Evolutionary conservation across 37 sponge, comb jelly and placozoan species (phyloP), one percentile per base, ranked within the genome.

Genomic region (Tethya wilhelma): DNA sequence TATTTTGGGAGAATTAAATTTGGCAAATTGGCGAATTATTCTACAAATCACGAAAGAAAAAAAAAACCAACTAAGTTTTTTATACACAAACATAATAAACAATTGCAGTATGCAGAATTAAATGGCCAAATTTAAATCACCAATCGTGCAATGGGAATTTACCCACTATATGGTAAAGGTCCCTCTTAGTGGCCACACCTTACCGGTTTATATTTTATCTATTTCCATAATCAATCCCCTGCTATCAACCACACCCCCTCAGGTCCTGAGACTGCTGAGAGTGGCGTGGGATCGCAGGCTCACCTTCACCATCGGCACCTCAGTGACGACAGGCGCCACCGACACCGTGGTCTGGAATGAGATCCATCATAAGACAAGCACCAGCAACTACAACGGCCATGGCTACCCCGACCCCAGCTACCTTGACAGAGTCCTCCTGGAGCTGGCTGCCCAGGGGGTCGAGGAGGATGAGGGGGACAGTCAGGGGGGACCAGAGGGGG

Each of bases 321-420:
- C 95, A 32, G 90, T 90, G 11, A 99, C 95, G 22, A 93, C 95
- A 1, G 99, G 99, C 1, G 71, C 73, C 26, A 75, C 67, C 0
- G 81, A 99, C 77, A 89, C 93, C 29, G 74, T 99, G 33, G 97
- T 94, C 12, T 98, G 99, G 99, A 98, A 98, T 80, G 97, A 99
- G 44, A 96, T 96, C 38, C 99, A 99, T 67, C 99, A 99, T 85
- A 99, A 99, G 79, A 99, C 99, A 5, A 93, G 90, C 63, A 74
- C 57, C 59, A 79, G 38, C 26, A 94, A 94, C 60, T 20, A 73
- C 63, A 65, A 74, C 2, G 96, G 97, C 0, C 95, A 98, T 75
- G 99, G 99, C 39, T 98, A 96, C 83, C 99, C 99, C 1, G 99
- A 99, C 57, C 93, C 97, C 0, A 75, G 81, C 79, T 99, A 96